These are phyloP conservation scores for Bombus confusus DNA, from an alignment of 1,140 invertebrate genomes.

Conservation along the genomic window DNA sequence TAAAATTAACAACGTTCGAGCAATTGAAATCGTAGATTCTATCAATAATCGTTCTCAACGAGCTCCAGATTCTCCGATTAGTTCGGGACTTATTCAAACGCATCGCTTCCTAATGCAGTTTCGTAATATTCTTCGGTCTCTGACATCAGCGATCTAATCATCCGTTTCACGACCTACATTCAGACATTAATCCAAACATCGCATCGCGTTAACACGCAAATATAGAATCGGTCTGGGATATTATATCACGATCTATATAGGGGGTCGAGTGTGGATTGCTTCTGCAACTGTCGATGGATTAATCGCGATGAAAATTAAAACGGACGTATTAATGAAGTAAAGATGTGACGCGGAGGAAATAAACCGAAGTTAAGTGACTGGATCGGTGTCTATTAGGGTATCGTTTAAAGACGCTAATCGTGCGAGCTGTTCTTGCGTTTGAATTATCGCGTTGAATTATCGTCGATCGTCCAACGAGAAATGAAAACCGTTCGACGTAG, in stretches of 20 bases:
- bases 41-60: neutral
- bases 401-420: constrained; percentile 12
- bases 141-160: neutral
- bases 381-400: constrained; percentile 31
- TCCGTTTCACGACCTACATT: neutral
- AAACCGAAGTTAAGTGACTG: constrained; percentile 10
- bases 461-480: neutral
- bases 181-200: neutral
- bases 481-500: constrained; percentile 1
- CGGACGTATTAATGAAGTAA: neutral
- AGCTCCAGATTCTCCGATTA: neutral
- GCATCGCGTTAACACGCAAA: neutral
- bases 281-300: neutral
- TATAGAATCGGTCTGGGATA: neutral
- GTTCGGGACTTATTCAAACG: neutral
- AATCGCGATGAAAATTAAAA: neutral
- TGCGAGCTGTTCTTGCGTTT: neutral
- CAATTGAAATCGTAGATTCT: neutral
- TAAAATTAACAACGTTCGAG: neutral
- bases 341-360: neutral
- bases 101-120: constrained; percentile 17
- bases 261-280: too few species aligned
- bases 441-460: neutral
- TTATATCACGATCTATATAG: neutral
- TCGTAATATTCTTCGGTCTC: neutral